Percentiles rank a stretch among this genome's conserved stretches.
These are phyloP conservation scores for Dysmachus trigonus DNA, from an alignment of 2,888 invertebrate species.

Conservation along the genomic window DNA sequence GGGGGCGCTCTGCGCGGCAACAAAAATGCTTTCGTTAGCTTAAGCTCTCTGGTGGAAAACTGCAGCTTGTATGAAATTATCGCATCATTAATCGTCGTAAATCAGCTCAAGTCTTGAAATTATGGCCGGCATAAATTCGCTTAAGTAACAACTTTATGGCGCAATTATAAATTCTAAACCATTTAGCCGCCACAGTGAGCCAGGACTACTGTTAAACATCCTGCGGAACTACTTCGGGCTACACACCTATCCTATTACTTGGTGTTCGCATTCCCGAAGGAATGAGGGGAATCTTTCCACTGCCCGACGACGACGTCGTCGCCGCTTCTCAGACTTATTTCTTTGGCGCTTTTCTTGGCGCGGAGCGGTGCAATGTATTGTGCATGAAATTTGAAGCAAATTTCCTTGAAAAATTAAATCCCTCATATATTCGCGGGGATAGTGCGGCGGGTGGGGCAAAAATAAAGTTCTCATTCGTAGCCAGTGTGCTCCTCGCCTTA, in stretches of 20 bases:
- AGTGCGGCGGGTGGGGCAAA: neutral
- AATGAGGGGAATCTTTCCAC: neutral
- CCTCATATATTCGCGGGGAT: neutral
- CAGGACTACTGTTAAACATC: constrained; percentile 20
- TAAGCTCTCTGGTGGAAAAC: constrained; percentile 12
- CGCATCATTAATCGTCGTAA: constrained; percentile 44
- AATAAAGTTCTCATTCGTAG: constrained; percentile 6
- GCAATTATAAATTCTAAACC: constrained; percentile 43
- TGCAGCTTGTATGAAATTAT: constrained; percentile 41
- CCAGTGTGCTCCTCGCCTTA: neutral
- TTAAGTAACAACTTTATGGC: constrained; percentile 42
- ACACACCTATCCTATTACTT: constrained; percentile 28
- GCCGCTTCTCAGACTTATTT: neutral
- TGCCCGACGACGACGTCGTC: neutral
- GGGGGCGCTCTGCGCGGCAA: neutral
- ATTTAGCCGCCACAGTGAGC: constrained; percentile 32
- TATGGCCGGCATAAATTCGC: constrained; percentile 39
- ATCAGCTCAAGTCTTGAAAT: constrained; percentile 43
- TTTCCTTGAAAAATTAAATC: constrained; percentile 13
- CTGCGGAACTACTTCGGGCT: neutral
- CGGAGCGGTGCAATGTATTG: neutral
- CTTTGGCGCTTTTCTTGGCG: neutral
- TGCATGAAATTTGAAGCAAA: constrained; percentile 10
- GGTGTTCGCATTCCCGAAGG: neutral
- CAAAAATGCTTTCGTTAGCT: neutral